Base-by-base conservation (phyloP, 2,888 invertebrate species). In the Congeria kusceri region DNA sequence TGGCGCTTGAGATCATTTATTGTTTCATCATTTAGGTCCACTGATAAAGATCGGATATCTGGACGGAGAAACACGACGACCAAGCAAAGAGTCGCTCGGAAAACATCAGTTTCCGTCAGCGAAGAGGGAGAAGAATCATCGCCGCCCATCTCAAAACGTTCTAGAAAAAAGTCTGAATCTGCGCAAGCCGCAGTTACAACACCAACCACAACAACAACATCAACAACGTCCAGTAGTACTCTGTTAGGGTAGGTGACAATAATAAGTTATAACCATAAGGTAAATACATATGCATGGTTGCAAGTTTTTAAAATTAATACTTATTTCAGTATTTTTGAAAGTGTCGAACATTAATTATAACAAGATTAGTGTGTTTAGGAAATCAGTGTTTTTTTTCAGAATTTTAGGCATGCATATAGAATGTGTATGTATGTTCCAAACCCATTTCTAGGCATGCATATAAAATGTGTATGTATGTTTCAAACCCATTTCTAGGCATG, bases 21-120 rank as follows among this genome's bases (percentile, higher is more conserved):
- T 39, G 1, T 13, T 39, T 53, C n/a, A 20, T 53, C 1, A 53
- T 53, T 53, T 65, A 82, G 82, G 9, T 82, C 82, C 58, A 64
- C 78, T 29, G 82, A 82, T 13, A 82, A 78, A 57, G 82, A 82
- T 0, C 71, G 69, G 69, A 78, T 73, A 32, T 29, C 65, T 4
- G 59, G 25, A 18, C 53, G 66, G n/a, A 58, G 69, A 23, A 67
- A 64, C 20, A 63, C 57, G 47, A 44, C 68, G 11, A 57, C 66
- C 9, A 32, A 59, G 3, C 73, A 72, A 27, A 23, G 61, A 23
- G 27, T 64, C 7, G 28, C 20, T 27, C 64, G 66, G 46, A 71
- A 72, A 27, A 72, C 75, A 0, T 69, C 72, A 1, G 27, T 81
- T 0, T 69, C 72, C 0, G 23, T 77, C 3, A 81, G 71, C 29